Percentiles rank a stretch among this genome's conserved stretches.
Conservation (phyloP, 2,888 invertebrate species). For the Formica aserva region DNA sequence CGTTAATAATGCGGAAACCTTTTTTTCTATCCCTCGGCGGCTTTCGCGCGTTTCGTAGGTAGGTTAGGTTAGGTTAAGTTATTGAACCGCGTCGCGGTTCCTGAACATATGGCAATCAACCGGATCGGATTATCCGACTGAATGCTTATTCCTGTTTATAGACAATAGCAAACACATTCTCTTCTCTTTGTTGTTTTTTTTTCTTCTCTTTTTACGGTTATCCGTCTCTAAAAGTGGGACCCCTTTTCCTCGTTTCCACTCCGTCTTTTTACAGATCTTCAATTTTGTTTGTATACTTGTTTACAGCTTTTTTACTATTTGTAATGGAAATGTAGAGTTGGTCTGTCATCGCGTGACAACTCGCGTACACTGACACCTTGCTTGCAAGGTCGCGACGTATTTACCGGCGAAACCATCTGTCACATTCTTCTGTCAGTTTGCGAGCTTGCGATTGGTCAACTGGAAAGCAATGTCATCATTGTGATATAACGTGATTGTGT, state of each 20-base stretch:
- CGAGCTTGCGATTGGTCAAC: not conserved
- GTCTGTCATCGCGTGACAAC: not conserved
- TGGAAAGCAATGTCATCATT: not conserved
- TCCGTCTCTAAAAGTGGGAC: not conserved
- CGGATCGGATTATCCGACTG: not conserved
- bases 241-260: not conserved
- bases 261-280: not conserved
- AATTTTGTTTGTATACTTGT: not conserved
- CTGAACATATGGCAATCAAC: not conserved
- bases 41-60: not conserved
- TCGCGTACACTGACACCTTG: not conserved
- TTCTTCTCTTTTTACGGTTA: not conserved
- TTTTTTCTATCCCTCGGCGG: not conserved
- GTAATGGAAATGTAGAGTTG: not conserved
- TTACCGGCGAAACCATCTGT: not conserved
- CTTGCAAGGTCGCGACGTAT: not conserved
- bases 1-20: not conserved
- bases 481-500: too few relatives aligned
- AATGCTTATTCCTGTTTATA: not conserved
- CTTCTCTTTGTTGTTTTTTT: not conserved
- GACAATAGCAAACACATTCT: not conserved
- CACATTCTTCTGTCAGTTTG: not conserved
- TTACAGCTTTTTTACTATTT: not conserved
- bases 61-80: constrained; percentile 19
- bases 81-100: not conserved